Evolutionary conservation across 2,113 vertebrate species (phyloP), one percentile per base, ranked within the genome.

Genomic region (Atractosteus spatula): DNA sequence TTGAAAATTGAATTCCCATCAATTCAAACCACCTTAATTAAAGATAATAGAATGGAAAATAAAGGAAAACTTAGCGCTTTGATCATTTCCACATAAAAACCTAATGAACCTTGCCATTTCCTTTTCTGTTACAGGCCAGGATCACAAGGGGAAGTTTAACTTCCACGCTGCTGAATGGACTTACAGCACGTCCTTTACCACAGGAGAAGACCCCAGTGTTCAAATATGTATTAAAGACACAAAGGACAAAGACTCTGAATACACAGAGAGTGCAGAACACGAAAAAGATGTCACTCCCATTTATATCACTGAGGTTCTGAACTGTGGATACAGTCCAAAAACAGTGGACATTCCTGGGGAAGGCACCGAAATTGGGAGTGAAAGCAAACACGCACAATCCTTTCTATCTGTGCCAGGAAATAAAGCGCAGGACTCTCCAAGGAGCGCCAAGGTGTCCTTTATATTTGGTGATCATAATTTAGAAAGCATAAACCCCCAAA

Each of bases 391-490:
- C 71, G 87, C 93, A 74, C 89, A 93, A 79, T 90, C 94, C 43
- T 89, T 93, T 73, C 74, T 96, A 81, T 92, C 89, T 10, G 80
- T 94, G 83, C 92, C 94, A 66, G 92, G 94, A 77, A 89, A 92
- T 78, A 95, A 94, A 90, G 82, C 92, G 82, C 95, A 97, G 79
- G 95, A 95, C 70, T 93, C 95, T 62, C 91, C 94, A 4, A 89
- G 95, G 74, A 94, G 90, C 83, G 97, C 97, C 82, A 98, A 98
- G 87, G 97, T 98, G 82, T 99, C 97, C 76, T 98, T 99, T 82
- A 98, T 98, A 86, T 99, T 99, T 85, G 97, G 95, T 82, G 96
- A 98, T 81, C 93, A 94, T 68, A 89, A 85, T 73, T 88, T 97
- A 81, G 95, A 97, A 79, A 81, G 83, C 3, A 85, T 97, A 69